Evolutionary conservation across 2,113 vertebrate species (phyloP).

Genomic region (Apodemus speciosus): DNA sequence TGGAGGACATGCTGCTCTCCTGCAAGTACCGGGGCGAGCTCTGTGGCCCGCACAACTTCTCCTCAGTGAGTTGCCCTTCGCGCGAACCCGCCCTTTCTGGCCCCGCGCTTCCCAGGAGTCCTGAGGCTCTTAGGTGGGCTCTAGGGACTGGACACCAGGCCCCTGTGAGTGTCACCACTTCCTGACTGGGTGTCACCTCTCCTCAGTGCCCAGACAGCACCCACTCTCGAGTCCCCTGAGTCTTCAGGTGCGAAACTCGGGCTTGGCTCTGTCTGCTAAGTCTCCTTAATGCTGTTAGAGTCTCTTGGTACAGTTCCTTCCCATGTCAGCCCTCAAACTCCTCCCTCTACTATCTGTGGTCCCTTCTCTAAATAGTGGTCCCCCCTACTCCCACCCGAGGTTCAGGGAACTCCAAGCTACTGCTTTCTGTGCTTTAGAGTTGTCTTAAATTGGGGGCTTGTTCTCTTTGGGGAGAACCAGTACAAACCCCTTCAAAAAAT

Average conservation of each 20-base stretch:
- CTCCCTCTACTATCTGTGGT: neutral
- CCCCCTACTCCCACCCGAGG: neutral
- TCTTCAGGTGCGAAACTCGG: neutral
- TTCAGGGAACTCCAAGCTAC: neutral
- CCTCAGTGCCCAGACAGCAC: neutral
- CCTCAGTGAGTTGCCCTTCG: conserved; percentile 91
- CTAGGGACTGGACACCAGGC: neutral
- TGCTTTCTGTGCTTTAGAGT: neutral
- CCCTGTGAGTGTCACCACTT: neutral
- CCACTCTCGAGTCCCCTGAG: neutral
- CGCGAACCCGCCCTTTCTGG: neutral
- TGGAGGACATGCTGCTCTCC: conserved; percentile 98
- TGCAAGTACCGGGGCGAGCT: conserved; percentile 97
- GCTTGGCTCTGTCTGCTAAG: neutral
- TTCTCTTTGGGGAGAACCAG: conserved; percentile 39
- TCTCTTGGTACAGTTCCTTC: neutral
- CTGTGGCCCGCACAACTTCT: conserved; percentile 98
- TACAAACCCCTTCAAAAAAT: neutral
- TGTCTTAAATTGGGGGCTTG: neutral
- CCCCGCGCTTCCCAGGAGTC: neutral
- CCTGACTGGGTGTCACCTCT: neutral
- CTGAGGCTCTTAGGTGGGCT: neutral
- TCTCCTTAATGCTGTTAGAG: neutral
- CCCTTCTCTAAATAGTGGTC: neutral
- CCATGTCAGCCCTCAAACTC: neutral